Base-by-base conservation (phyloP, 2,113 vertebrate genomes). In the Anhinga anhinga region DNA sequence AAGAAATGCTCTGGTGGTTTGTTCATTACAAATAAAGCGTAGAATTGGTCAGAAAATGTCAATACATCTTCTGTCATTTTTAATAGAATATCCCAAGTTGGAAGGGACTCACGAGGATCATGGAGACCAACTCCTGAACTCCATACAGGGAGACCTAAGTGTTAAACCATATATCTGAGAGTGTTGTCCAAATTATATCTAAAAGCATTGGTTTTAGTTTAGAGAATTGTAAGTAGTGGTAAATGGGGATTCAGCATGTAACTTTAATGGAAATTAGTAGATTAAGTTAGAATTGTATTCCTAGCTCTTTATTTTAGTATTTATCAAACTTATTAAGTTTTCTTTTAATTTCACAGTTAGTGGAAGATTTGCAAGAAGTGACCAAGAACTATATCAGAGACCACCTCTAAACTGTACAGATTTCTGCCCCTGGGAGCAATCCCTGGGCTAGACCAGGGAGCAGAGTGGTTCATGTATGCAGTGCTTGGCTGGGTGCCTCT, bases 71-170 rank as follows among this genome's bases (percentile, higher is more conserved):
- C 19, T 45, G 38, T 22, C 2, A 12, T 67, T 83, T 90, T 59
- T 63, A 45, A 45, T 45, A 65, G n/a, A 80, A 32, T 55, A 27
- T 30, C 29, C 16, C 0, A 0, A 44, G 7, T 21, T 79, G 20
- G 21, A 47, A 81, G 26, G 36, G 30, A 29, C 2, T 14, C 40
- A 42, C 0, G 0, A 56, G 42, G 26, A 36, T 81, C 50, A 66
- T 45, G 1, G 5, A 76, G 25, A 40, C 29, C 29, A 62, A 26
- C 7, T 77, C 13, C 22, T 50, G 19, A 53, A 53, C 38, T 69
- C 23, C 45, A 23, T 8, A 30, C 16, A 62, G 29, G 34, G 55
- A n/a, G 67, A 45, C 34, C 30, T 61, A 61, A 34, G 12, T 29
- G 26, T 52, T 90, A 59, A 74, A 52, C 5, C 3, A 19, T 58